Conservation (phyloP, 2,888 invertebrate genomes). For the Deroplatys truncata region DNA sequence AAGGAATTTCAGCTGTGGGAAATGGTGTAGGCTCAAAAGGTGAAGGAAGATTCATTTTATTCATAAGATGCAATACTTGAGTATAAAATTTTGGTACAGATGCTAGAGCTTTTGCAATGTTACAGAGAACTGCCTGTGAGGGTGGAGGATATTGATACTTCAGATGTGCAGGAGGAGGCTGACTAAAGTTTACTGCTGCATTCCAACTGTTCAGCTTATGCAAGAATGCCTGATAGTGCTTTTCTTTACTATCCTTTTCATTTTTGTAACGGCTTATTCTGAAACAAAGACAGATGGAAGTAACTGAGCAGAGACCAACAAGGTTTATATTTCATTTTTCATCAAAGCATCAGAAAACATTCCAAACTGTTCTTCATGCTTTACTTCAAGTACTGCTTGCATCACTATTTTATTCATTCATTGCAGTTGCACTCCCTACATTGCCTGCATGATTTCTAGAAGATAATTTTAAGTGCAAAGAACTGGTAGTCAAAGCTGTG, state of each 20-base stretch:
- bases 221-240: conserved; percentile 45
- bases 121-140: conserved; percentile 65
- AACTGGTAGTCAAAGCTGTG: too few relatives aligned
- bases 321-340: background rate
- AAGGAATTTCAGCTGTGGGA: conserved; percentile 23
- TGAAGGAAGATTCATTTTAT: conserved; percentile 84
- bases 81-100: conserved; percentile 78
- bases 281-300: background rate
- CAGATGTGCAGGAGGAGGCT: conserved; percentile 71
- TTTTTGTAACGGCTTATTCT: conserved; percentile 29
- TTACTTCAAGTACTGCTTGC: too few relatives aligned
- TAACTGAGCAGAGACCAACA: background rate
- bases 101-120: conserved; percentile 72
- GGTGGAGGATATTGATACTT: conserved; percentile 79
- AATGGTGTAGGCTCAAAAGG: conserved; percentile 60
- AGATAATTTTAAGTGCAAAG: too few relatives aligned
- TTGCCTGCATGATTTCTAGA: too few relatives aligned
- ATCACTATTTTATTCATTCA: too few relatives aligned
- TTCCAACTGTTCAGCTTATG: conserved; percentile 58
- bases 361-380: too few relatives aligned
- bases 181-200: conserved; percentile 59
- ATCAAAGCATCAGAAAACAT: too few relatives aligned
- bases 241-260: conserved; percentile 34
- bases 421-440: too few relatives aligned
- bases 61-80: conserved; percentile 84